Base-by-base conservation (phyloP, 2,888 invertebrate genomes). In the Tanypteryx hageni region DNA sequence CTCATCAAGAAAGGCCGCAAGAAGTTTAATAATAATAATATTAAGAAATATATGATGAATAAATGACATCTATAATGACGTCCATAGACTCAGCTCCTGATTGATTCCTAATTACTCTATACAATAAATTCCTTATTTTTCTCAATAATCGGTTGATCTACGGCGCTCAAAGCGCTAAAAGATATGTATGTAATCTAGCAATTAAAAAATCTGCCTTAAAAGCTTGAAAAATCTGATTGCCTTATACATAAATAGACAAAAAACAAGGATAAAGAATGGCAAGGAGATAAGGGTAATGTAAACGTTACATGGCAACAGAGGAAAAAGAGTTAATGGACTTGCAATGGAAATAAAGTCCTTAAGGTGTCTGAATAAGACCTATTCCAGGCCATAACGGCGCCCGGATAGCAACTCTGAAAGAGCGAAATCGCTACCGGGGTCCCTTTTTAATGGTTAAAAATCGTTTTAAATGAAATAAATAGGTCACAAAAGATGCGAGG, bases 401-500 rank as follows among this genome's bases (percentile, higher is more conserved):
- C 13, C 13, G 76, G 76, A 22, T 13, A 4, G 76, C n/a, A 76
- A 27, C 7, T 11, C 13, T n/a, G 27, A 13, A 68, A 22, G 27
- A 22, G 22, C 22, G 27, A 76, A 14, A 76, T 27, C 7, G 22
- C 76, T 76, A 13, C 76, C 13, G 27, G 13, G 22, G 76, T 13
- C 22, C 76, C 22, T 76, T 76, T 27, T 22, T 27, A 4, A 27
- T 27, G 27, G 22, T 76, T 76, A 76, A 76, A 76, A 76, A 27
- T 27, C 76, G 22, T 27, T 22, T 22, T 76, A 27, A 76, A 76
- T n/a, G 27, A 22, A 27, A 76, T 76, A 76, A 76, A 76, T 27
- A 76, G 76, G 22, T 27, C 76, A n/a, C 76, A 76, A 76, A 76
- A 76, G 76, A 76, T 76, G 76, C 27, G 76, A 76, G 76, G 27